Evolutionary conservation across 2,113 vertebrate genomes (phyloP), one percentile per base, ranked within the genome.

Genomic region (Vimba vimba): DNA sequence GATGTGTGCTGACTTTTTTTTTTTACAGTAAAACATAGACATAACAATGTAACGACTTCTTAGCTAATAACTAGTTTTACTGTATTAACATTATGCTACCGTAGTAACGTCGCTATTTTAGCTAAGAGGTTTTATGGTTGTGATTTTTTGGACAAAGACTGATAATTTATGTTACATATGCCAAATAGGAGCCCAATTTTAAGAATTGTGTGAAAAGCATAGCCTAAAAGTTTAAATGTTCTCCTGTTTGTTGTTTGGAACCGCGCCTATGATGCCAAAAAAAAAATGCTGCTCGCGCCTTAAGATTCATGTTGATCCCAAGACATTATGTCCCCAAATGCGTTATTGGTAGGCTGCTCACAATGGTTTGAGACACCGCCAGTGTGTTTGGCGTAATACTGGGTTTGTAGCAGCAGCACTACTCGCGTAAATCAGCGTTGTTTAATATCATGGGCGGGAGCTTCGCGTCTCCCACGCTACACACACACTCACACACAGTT

Each of bases 381-480:
- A 64, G n/a, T 45, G 6, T 43, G 39, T 64, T 47, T 64, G 30
- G 36, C 33, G 78, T 10, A 13, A 10, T 23, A 3, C 19, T 7
- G 23, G 21, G 55, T 60, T 60, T 15, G 57, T n/a, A 64, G 78
- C 36, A 64, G 78, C 36, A 19, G 8, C 36, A 45, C 36, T 10
- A 45, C 7, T 64, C 6, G 59, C 13, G 39, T 64, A 64, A 62
- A 25, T 47, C 36, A 66, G 59, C 57, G 39, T 47, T 30, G 59
- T 30, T 64, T 66, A 30, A 64, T 62, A 30, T 66, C n/a, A 66
- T 47, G 79, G 79, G 79, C 79, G 79, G 59, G 59, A 81, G 59
- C 59, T 80, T 15, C 23, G 30, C n/a, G 19, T 64, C 78, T 80
- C 78, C 33, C 55, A 60, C 30, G 33, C 4, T 43, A 59, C 36